Base-by-base conservation (phyloP, 2,113 vertebrate genomes). In the Vidua macroura region DNA sequence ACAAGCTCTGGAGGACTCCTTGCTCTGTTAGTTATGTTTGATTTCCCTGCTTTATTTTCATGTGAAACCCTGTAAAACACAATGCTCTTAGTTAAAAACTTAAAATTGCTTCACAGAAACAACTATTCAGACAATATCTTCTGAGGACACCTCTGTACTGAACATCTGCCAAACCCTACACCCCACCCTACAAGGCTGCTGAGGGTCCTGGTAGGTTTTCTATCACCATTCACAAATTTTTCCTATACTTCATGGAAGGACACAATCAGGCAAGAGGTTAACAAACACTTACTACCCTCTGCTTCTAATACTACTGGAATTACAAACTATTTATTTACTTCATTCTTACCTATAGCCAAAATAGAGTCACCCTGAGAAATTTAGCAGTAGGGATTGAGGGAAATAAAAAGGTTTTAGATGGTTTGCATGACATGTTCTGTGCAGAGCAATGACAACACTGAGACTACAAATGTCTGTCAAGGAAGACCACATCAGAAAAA, bases 331-430 rank as follows among this genome's bases (percentile, higher is more conserved):
- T 81, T 52, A 52, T 49, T 91, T 75, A 64, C n/a, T 83, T 24
- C 56, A 66, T 94, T 83, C 75, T 85, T 92, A 70, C 74, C 74
- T 88, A 88, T 43, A 67, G 79, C 33, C 56, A 75, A 91, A 88
- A 94, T 3, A 83, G 64, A 79, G 41, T 44, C 33, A 58, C n/a
- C 27, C 35, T 51, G 27, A 66, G 51, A 66, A 87, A 96, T 60
- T 77, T 72, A 86, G 83, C 31, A 68, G 52, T 24, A 59, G 48
- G 44, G 22, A 43, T 4, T 56, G 35, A 72, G 35, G 73, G 23
- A 33, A 76, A 43, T 43, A 49, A 59, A 43, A 33, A 55, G 22
- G 35, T 66, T 74, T 74, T 49, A 35, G 62, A 25, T 7, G 31
- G 35, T 66, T 69, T 86, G 77, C 56, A 7, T n/a, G 44, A 59